These are phyloP conservation scores for Sphyrna mokarran DNA, from an alignment of 2,113 vertebrate species.

Conservation along the genomic window DNA sequence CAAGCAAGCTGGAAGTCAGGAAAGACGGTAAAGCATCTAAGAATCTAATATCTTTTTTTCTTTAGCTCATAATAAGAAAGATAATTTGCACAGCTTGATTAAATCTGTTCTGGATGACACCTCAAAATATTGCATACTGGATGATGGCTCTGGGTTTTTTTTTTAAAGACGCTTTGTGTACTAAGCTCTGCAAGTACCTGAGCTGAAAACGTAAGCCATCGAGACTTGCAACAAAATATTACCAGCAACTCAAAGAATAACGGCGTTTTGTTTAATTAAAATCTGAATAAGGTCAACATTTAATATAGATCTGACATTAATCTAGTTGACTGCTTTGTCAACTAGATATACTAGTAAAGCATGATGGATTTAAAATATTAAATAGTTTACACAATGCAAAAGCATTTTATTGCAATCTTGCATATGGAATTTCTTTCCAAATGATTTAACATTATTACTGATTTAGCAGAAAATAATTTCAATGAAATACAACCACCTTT, in stretches of 20 bases:
- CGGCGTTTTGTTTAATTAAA: neutral
- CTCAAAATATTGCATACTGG: neutral
- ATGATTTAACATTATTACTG: neutral
- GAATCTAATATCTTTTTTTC: neutral
- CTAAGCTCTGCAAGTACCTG: neutral
- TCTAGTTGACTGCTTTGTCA: neutral
- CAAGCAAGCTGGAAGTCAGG: neutral
- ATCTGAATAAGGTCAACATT: neutral
- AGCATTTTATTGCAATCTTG: neutral
- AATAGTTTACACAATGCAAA: neutral
- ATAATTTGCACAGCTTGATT: neutral
- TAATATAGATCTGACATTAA: neutral
- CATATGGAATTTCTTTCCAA: neutral
- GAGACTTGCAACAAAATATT: neutral
- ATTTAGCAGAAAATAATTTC: neutral
- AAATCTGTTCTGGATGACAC: neutral
- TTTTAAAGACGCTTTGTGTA: neutral
- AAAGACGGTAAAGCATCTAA: neutral
- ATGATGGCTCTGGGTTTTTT: neutral
- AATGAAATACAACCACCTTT: neutral
- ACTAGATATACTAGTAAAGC: neutral
- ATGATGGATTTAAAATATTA: neutral
- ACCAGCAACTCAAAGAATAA: neutral
- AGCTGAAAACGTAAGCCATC: neutral
- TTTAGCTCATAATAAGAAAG: neutral